A percentile compares a stretch with the other conserved stretches of the same genome.
Conservation (phyloP, 2,113 vertebrate species). For the Callospermophilus lateralis region DNA sequence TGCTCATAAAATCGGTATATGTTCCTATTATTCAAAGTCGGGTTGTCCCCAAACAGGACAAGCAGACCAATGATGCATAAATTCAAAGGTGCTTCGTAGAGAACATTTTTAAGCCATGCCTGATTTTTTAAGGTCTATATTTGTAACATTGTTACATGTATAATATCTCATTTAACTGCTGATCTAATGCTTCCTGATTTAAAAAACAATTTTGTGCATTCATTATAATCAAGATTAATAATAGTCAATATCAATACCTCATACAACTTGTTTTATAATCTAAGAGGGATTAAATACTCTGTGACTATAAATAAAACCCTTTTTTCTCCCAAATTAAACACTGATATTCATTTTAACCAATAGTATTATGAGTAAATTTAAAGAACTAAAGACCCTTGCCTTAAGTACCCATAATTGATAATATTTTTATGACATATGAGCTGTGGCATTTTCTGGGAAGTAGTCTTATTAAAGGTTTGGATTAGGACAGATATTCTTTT, state of each 20-base stretch:
- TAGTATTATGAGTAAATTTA: background rate
- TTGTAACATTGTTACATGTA: background rate
- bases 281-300: background rate
- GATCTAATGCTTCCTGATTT: background rate
- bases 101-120: background rate
- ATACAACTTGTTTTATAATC: background rate
- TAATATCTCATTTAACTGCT: background rate
- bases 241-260: background rate
- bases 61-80: background rate
- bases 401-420: background rate
- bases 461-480: background rate
- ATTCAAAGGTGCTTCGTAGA: background rate
- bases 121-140: background rate
- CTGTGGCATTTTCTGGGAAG: background rate
- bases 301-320: background rate
- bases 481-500: background rate
- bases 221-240: slow-evolving; percentile 14
- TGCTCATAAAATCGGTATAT: background rate
- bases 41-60: background rate
- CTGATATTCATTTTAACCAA: slow-evolving; percentile 1
- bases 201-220: slow-evolving; percentile 24
- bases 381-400: background rate
- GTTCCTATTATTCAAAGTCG: background rate
- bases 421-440: background rate
- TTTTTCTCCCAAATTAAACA: background rate